Percentiles rank a stretch among this genome's conserved stretches.
Evolutionary conservation across 2,113 vertebrate species (phyloP).

Genomic region (Mesembrinibis cayennensis): DNA sequence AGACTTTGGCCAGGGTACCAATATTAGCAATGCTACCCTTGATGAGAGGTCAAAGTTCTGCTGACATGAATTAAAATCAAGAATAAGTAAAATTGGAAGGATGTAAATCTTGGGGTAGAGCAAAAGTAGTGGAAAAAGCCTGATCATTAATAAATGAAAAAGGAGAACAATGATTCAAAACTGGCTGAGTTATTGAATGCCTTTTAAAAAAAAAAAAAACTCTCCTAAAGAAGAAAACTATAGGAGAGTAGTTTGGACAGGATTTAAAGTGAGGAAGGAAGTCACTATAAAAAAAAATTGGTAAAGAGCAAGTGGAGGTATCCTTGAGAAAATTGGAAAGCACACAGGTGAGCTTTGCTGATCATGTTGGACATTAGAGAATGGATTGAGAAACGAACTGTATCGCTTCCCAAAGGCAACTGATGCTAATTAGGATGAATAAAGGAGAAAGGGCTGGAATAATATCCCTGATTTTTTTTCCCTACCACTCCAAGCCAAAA

Average conservation of each 20-base stretch:
- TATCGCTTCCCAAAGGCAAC: background rate
- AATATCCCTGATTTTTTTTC: background rate
- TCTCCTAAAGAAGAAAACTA: background rate
- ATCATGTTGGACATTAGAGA: background rate
- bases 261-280: slow-evolving; percentile 25
- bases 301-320: background rate
- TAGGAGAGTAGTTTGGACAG: background rate
- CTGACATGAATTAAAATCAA: background rate
- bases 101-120: background rate
- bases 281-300: background rate
- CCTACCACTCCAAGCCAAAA: background rate
- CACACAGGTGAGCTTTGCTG: background rate
- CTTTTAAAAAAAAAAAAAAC: background rate
- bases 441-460: background rate
- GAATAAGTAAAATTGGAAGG: background rate
- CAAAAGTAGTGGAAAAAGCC: background rate
- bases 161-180: background rate
- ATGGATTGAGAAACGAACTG: background rate
- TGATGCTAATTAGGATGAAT: background rate
- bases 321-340: background rate
- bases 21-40: background rate
- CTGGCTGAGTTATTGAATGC: background rate
- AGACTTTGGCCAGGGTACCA: background rate
- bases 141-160: background rate
- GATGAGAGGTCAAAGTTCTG: background rate